Base-by-base conservation (phyloP, 2,113 vertebrate species). In the Holacanthus passer region DNA sequence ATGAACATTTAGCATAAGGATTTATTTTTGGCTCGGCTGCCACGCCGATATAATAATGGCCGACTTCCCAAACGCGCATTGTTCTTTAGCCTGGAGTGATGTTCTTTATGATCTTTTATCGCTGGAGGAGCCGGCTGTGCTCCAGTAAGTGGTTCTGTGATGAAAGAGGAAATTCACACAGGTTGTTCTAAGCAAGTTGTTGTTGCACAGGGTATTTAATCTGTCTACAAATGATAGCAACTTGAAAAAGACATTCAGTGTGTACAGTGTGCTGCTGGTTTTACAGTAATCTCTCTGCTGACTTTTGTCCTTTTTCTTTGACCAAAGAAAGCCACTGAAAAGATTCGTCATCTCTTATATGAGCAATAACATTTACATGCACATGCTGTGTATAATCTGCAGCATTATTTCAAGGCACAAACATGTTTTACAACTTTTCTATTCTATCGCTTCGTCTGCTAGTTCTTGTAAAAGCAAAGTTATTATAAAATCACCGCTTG, bases 181-280 rank as follows among this genome's bases (percentile, higher is more conserved):
- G 20, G 77, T 53, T 81, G 32, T 45, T 67, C 55, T 37, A 29
- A 84, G 64, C n/a, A 47, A 69, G 73, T 43, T 77, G 79, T 64
- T 71, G 73, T 53, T 37, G 35, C 48, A 63, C 20, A 24, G 8
- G 5, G 10, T 55, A 41, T 70, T 83, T 56, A 73, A 65, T 77
- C 47, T 85, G 45, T 24, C 47, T 14, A 17, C 39, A 70, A 39
- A 67, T 81, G 29, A 82, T 1, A 27, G 48, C 0, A 5, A 24
- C 43, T 5, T 58, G 32, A 72, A 81, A 45, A 65, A 48, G 75
- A 56, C 81, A 75, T 63, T 65, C 20, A 60, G 47, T 58, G 35
- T 64, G 43, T 47, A 22, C 79, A 63, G 37, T 17, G 35, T 2
- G 11, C 29, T 32, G 48, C 52, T 37, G 60, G 7, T 69, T 53